phyloP scores from a whole-genome alignment of 2,888 invertebrate genomes.

The Leptinotarsa haldemani region DNA sequence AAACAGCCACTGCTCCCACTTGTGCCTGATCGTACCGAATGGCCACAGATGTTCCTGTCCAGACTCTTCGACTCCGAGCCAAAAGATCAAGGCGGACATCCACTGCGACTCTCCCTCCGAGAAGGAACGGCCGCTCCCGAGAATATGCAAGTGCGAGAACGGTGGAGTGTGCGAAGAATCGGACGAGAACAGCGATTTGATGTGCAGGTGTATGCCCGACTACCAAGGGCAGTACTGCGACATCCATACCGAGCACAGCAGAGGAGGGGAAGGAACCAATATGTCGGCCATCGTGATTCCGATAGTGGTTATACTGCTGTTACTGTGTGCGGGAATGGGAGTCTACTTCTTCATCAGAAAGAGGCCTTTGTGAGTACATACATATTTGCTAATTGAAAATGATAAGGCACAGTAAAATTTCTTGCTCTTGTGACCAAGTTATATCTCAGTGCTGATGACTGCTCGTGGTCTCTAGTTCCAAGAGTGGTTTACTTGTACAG shows the following conservation, averaged over 20 bases:
- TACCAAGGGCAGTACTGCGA: slow-evolving; percentile 82
- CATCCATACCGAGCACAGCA: slow-evolving; percentile 72
- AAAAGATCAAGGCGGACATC: slow-evolving; percentile 71
- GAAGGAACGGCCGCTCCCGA: slow-evolving; percentile 78
- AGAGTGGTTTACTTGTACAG: too few species aligned
- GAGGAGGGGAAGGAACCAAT: slow-evolving; percentile 69
- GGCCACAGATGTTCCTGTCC: slow-evolving; percentile 94
- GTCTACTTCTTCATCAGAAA: slow-evolving; percentile 86
- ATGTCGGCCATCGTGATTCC: slow-evolving; percentile 86
- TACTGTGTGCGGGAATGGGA: slow-evolving; percentile 79
- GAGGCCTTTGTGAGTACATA: slow-evolving; percentile 81
- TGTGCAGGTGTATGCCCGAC: slow-evolving; percentile 79
- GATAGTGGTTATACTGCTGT: slow-evolving; percentile 80
- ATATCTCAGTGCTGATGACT: too few species aligned
- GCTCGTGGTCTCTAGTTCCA: too few species aligned
- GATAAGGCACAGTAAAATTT: too few species aligned
- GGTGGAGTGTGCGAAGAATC: slow-evolving; percentile 81
- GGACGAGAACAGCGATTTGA: slow-evolving; percentile 70
- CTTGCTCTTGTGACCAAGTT: too few species aligned
- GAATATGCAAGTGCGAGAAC: slow-evolving; percentile 87
- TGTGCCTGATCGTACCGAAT: slow-evolving; percentile 90
- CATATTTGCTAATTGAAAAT: background rate
- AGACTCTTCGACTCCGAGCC: slow-evolving; percentile 70
- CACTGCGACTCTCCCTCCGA: slow-evolving; percentile 88
- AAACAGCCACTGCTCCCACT: slow-evolving; percentile 85